Evolutionary conservation across 1,140 invertebrate genomes (phyloP).

Genomic region (Drosophila virilis): DNA sequence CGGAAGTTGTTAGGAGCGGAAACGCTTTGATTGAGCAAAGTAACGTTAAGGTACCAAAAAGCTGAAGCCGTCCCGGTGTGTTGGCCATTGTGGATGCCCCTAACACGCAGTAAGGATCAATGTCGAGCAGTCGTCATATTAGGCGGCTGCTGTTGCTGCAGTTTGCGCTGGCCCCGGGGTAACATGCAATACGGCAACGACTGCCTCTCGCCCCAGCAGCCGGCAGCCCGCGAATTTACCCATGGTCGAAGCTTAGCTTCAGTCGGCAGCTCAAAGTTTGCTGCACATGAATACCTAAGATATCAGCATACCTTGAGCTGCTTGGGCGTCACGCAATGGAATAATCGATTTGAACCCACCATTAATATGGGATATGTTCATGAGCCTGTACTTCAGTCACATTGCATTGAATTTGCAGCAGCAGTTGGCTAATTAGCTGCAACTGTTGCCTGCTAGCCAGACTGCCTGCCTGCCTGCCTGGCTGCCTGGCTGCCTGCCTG

Average conservation of each 20-base stretch:
- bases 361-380: slow-evolving; percentile 52
- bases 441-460: slow-evolving; percentile 60
- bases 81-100: slow-evolving; percentile 16
- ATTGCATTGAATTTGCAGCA: slow-evolving; percentile 61
- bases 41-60: neutral
- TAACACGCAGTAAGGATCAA: slow-evolving; percentile 52
- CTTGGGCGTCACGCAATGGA: slow-evolving; percentile 52
- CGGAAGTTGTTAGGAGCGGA: slow-evolving; percentile 54
- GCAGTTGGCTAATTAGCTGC: slow-evolving; percentile 80
- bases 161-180: slow-evolving; percentile 58
- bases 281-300: slow-evolving; percentile 16
- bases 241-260: slow-evolving; percentile 6
- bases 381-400: slow-evolving; percentile 1
- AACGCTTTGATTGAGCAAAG: slow-evolving; percentile 70
- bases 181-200: slow-evolving; percentile 59
- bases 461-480: neutral
- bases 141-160: slow-evolving; percentile 43
- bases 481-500: neutral
- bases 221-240: slow-evolving; percentile 14
- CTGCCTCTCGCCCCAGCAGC: neutral
- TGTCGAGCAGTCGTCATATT: slow-evolving; percentile 75
- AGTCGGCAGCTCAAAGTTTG: slow-evolving; percentile 13
- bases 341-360: slow-evolving; percentile 78
- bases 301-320: slow-evolving; percentile 2
- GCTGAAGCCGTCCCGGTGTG: neutral